A percentile compares a stretch with the other conserved stretches of the same genome.
Evolutionary conservation across 2,113 vertebrate genomes (phyloP).

Genomic region (Thinocorus orbignyianus): DNA sequence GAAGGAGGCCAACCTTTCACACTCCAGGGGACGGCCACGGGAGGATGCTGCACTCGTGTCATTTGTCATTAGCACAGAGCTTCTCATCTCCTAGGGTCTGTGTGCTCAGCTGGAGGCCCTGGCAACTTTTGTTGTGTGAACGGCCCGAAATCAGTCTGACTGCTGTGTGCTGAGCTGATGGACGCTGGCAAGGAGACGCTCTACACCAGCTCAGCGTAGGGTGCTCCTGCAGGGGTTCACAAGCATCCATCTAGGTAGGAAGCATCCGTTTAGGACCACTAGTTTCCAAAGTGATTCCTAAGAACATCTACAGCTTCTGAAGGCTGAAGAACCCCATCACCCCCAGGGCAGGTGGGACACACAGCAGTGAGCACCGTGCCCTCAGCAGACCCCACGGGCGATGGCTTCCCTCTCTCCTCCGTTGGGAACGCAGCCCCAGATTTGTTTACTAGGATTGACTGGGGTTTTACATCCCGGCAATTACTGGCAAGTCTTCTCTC

Average conservation of each 20-base stretch:
- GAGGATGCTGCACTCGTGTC: neutral
- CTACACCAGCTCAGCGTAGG: neutral
- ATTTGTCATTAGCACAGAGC: neutral
- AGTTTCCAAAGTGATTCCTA: neutral
- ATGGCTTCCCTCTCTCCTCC: neutral
- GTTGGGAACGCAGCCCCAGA: neutral
- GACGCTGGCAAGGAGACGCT: fast-evolving
- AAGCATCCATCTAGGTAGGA: fast-evolving
- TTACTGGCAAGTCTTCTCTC: neutral
- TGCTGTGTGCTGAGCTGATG: neutral
- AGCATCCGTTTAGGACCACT: fast-evolving
- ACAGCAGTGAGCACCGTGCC: fast-evolving
- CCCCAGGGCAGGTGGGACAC: neutral
- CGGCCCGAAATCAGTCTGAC: fast-evolving
- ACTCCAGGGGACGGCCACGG: neutral
- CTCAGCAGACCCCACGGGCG: neutral
- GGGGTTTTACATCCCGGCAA: neutral
- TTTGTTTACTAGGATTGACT: neutral
- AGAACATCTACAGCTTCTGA: neutral
- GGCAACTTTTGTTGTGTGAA: neutral
- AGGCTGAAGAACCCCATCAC: fast-evolving
- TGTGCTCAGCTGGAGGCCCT: neutral
- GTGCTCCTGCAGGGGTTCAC: fast-evolving
- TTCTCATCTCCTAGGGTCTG: neutral
- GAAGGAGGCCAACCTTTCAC: neutral